Base-by-base conservation (phyloP, 64 coral and sea anemone species). In the Montipora sp. region DNA sequence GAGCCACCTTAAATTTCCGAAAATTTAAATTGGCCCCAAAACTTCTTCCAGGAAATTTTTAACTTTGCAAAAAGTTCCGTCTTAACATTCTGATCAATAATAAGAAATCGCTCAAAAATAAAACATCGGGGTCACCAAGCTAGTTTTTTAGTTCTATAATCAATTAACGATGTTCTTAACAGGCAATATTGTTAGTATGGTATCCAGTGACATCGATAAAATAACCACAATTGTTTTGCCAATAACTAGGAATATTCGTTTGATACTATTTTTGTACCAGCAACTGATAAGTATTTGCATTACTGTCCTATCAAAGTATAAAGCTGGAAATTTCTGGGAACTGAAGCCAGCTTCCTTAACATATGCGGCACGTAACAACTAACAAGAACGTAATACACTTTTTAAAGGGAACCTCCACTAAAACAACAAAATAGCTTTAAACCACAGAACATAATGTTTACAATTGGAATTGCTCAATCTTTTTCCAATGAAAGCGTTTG, bases 261-360 rank as follows among this genome's bases (percentile, higher is more conserved):
- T 68, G 63, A 68, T 19, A 68, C 12, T 5, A 8, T 20, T 68
- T 68, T 68, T 68, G 13, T 0, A 68, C 0, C 63, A 68, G 5
- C 63, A 68, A 1, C 63, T 68, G 63, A 68, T 68, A 68, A 68
- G 0, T 68, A 68, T 68, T 68, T 68, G 63, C 9, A 45, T 74
- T 24, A 36, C 71, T 74, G 71, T 74, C 71, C 71, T 74, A 74
- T 74, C 71, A 74, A 23, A 74, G 71, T 74, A 74, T 74, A 74
- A 74, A 74, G 71, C 22, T 74, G 71, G 5, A 74, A 74, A 74
- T 19, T 74, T 74, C 24, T 24, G 71, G 71, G 71, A 27, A 74
- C 71, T 74, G 71, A 74, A 9, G 71, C 71, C 71, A 74, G 71
- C 22, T 0, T 74, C 71, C 71, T 74, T 74, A 74, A 27, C 8